A percentile compares a stretch with the other conserved stretches of the same genome.
These are phyloP conservation scores for Tinea semifulvella DNA, from an alignment of 2,888 invertebrate genomes.

Conservation along the genomic window DNA sequence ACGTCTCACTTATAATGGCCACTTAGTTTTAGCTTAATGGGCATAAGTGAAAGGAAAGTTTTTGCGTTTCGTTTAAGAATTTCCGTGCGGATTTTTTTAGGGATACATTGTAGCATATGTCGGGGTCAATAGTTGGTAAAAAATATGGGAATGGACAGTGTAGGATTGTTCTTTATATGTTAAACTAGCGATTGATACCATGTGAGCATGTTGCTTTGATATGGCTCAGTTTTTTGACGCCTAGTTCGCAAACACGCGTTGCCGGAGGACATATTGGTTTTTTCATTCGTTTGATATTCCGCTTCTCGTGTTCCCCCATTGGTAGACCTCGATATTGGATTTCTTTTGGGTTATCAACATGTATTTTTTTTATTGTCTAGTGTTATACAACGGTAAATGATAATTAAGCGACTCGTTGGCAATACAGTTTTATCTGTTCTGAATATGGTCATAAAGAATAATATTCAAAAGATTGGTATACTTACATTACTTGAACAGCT, in stretches of 20 bases:
- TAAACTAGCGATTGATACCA: slow-evolving; percentile 37
- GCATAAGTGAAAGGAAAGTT: background rate
- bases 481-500: too few species aligned
- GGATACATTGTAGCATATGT: slow-evolving; percentile 3
- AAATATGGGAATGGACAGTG: slow-evolving; percentile 2
- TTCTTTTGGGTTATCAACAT: slow-evolving; percentile 26
- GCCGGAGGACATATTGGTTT: slow-evolving; percentile 49
- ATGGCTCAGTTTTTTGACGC: slow-evolving; percentile 39
- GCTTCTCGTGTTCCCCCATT: slow-evolving; percentile 40
- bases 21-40: background rate
- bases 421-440: too few species aligned
- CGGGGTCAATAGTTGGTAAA: slow-evolving; percentile 7
- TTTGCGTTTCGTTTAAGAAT: background rate
- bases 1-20: background rate
- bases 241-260: slow-evolving; percentile 44
- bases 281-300: slow-evolving; percentile 46
- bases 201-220: slow-evolving; percentile 32
- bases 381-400: background rate
- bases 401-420: too few species aligned
- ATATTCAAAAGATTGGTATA: too few species aligned
- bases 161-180: slow-evolving; percentile 10
- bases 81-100: background rate
- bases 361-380: background rate
- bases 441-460: too few species aligned
- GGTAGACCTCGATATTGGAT: slow-evolving; percentile 39